phyloP scores from a whole-genome alignment of 2,797 vertebrate genomes.

The Rhinella marina region DNA sequence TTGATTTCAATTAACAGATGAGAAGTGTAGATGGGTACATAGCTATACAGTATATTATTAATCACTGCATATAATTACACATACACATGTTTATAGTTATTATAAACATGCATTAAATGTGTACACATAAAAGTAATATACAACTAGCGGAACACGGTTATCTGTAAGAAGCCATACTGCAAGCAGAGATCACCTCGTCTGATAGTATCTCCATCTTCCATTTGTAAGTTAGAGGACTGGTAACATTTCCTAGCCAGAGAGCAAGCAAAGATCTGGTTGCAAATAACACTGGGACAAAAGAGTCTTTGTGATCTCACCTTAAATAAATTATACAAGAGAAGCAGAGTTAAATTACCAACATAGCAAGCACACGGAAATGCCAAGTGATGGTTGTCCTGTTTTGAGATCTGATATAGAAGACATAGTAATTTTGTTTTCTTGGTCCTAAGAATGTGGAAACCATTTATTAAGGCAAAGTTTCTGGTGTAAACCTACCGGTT shows the following conservation, averaged over 20 bases:
- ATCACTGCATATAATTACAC: neutral
- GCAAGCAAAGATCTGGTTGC: slow-evolving; percentile 76
- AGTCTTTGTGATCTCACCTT: slow-evolving; percentile 73
- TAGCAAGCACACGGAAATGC: slow-evolving; percentile 45
- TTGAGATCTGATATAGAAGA: neutral
- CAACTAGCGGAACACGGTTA: neutral
- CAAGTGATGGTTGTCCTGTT: slow-evolving; percentile 33
- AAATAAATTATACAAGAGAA: slow-evolving; percentile 77
- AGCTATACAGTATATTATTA: neutral
- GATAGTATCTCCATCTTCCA: neutral
- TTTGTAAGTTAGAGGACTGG: slow-evolving; percentile 65
- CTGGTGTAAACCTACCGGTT: neutral
- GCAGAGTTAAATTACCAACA: neutral
- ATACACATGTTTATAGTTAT: neutral
- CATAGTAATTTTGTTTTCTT: neutral
- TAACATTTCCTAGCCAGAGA: slow-evolving; percentile 70
- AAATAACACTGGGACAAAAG: slow-evolving; percentile 64
- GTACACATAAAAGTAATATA: neutral
- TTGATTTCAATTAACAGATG: too few species aligned
- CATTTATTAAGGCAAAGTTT: neutral
- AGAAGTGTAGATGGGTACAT: neutral
- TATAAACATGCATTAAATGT: neutral
- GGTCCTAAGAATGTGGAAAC: neutral
- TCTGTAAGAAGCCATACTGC: neutral
- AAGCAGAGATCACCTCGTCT: slow-evolving; percentile 10